A percentile compares a stretch with the other conserved stretches of the same genome.
Evolutionary conservation across 2,888 invertebrate genomes (phyloP).

Genomic region (Villa cingulata): DNA sequence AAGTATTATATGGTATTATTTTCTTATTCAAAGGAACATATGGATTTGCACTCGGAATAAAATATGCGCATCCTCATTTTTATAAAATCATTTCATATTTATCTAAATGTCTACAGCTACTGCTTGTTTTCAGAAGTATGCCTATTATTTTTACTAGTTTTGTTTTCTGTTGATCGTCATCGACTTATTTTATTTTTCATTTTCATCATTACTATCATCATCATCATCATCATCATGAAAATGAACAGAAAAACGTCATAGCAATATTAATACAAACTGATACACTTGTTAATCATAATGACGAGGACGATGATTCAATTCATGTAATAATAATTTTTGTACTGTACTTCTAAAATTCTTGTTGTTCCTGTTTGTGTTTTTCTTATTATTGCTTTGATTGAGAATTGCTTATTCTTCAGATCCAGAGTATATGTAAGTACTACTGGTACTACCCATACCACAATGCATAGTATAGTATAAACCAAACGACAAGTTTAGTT

Average conservation of each 20-base stretch:
- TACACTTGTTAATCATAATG: not conserved
- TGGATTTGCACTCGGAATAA: too few species aligned
- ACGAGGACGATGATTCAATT: not conserved
- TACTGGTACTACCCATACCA: not conserved
- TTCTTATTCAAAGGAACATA: too few species aligned
- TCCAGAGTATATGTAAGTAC: not conserved
- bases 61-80: too few species aligned
- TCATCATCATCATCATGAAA: not conserved
- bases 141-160: not conserved
- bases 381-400: not conserved
- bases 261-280: not conserved
- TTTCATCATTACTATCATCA: not conserved
- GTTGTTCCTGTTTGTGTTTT: not conserved
- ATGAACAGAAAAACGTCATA: not conserved
- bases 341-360: not conserved
- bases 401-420: too few species aligned
- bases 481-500: slow-evolving; percentile 21
- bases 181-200: not conserved
- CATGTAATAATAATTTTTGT: not conserved
- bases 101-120: too few species aligned
- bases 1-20: too few species aligned
- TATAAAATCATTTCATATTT: too few species aligned
- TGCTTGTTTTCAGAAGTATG: too few species aligned
- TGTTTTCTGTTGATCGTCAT: not conserved
- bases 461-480: slow-evolving; percentile 2